A percentile compares a stretch with the other conserved stretches of the same genome.
These are phyloP conservation scores for Coreius guichenoti DNA, from an alignment of 2,797 vertebrate genomes.

Conservation along the genomic window DNA sequence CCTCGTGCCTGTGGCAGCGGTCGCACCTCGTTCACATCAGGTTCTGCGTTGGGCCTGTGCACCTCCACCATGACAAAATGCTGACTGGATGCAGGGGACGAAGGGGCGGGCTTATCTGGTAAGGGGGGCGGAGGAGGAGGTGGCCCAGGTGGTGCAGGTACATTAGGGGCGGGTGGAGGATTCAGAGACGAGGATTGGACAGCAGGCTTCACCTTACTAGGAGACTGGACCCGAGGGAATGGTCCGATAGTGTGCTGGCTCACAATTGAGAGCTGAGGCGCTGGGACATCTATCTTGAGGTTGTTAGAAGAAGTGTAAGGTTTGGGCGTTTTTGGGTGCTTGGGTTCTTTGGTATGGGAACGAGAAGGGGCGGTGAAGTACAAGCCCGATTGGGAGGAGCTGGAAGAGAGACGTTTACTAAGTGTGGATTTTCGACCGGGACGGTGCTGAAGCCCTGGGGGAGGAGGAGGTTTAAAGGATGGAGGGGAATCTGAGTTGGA, in stretches of 20 bases:
- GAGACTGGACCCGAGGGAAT: conserved; percentile 93
- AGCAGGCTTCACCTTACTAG: conserved; percentile 71
- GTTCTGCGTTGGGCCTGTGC: conserved; percentile 92
- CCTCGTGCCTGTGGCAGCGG: conserved; percentile 91
- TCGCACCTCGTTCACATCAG: conserved; percentile 94
- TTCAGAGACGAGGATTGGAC: conserved; percentile 54
- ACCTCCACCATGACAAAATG: conserved; percentile 96
- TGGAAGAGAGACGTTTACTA: conserved; percentile 81
- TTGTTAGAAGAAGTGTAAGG: conserved; percentile 49
- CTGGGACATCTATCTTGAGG: conserved; percentile 69
- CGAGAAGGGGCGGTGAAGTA: conserved; percentile 83
- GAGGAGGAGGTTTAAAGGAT: conserved; percentile 84
- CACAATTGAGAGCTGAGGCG: conserved; percentile 82
- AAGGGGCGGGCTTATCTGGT: conserved; percentile 64
- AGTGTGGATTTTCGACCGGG: conserved; percentile 75
- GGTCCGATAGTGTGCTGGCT: conserved; percentile 86
- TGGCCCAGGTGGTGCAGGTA: conserved; percentile 59
- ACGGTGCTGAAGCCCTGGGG: conserved; percentile 75
- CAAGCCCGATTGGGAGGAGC: conserved; percentile 86
- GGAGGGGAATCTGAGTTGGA: conserved; percentile 83
- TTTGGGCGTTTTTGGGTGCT: conserved; percentile 65
- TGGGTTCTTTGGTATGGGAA: conserved; percentile 69
- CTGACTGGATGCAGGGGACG: conserved; percentile 74
- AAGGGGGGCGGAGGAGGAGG: conserved; percentile 56
- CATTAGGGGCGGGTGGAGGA: conserved; percentile 36